Evolutionary conservation across 2,797 vertebrate species (phyloP).

Genomic region (Sciurus carolinensis): DNA sequence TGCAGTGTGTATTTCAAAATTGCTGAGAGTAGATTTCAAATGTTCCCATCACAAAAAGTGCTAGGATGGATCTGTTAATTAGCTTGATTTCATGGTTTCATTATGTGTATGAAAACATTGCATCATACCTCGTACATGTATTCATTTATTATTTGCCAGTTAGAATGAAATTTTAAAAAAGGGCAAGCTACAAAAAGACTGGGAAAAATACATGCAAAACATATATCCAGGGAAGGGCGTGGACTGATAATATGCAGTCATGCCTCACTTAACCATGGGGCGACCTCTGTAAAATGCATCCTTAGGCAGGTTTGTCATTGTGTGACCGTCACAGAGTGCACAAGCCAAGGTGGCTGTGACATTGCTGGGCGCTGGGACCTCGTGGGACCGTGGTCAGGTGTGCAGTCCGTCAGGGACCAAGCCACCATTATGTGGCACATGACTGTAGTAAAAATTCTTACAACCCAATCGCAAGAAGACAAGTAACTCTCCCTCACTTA

Average conservation of each 20-base stretch:
- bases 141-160: not conserved
- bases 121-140: not conserved
- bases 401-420: not conserved
- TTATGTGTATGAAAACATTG: not conserved
- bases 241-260: not conserved
- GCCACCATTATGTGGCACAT: not conserved
- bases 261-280: not conserved
- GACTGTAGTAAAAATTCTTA: not conserved
- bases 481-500: slow-evolving; percentile 7
- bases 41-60: not conserved
- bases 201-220: slow-evolving; percentile 2
- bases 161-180: not conserved
- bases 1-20: not conserved
- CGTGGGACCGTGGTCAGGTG: not conserved
- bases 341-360: not conserved
- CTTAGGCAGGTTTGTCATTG: not conserved
- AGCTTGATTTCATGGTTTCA: not conserved
- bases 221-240: not conserved
- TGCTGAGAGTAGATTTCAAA: not conserved
- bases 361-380: not conserved
- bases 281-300: not conserved
- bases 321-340: no score
- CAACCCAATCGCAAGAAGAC: not conserved
- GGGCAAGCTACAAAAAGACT: not conserved
- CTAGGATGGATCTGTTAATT: not conserved